Evolutionary conservation across 2,113 vertebrate species (phyloP).

Genomic region (Brachyhypopomus occidentalis): DNA sequence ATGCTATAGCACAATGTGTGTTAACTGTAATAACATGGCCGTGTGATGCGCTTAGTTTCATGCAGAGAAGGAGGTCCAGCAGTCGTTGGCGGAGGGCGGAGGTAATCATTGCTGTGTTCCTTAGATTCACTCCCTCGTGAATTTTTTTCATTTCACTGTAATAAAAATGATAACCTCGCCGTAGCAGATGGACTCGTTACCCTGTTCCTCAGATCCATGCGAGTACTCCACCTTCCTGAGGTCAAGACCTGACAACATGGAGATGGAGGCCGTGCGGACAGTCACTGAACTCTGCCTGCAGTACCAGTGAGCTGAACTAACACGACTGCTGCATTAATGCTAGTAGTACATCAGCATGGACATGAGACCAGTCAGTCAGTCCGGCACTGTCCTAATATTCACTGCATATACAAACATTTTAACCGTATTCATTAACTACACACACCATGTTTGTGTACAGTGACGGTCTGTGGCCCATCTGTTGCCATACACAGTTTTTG

Average conservation of each 20-base stretch:
- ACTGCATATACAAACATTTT: too few species aligned
- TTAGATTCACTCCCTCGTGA: too few species aligned
- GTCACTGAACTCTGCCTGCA: slow-evolving; percentile 78
- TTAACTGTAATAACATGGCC: background rate
- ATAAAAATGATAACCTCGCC: background rate
- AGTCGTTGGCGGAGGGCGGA: slow-evolving; percentile 37
- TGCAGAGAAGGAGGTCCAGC: slow-evolving; percentile 72
- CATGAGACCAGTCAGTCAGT: background rate
- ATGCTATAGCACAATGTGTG: background rate
- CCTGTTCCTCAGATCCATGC: slow-evolving; percentile 66
- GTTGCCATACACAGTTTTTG: too few species aligned
- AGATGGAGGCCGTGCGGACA: slow-evolving; percentile 74
- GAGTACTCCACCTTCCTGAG: slow-evolving; percentile 78
- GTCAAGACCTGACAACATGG: slow-evolving; percentile 79
- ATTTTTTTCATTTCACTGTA: background rate
- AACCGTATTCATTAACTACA: too few species aligned
- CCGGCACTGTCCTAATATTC: too few species aligned
- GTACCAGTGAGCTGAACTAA: slow-evolving; percentile 71
- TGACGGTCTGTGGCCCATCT: too few species aligned
- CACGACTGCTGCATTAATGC: background rate
- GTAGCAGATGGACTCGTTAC: background rate
- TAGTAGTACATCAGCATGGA: background rate
- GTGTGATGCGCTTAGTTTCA: slow-evolving; percentile 72
- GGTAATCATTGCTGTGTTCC: slow-evolving; percentile 54
- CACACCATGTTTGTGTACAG: too few species aligned